Evolutionary conservation across 2,888 invertebrate genomes (phyloP).

Genomic region (Metalampra italica): DNA sequence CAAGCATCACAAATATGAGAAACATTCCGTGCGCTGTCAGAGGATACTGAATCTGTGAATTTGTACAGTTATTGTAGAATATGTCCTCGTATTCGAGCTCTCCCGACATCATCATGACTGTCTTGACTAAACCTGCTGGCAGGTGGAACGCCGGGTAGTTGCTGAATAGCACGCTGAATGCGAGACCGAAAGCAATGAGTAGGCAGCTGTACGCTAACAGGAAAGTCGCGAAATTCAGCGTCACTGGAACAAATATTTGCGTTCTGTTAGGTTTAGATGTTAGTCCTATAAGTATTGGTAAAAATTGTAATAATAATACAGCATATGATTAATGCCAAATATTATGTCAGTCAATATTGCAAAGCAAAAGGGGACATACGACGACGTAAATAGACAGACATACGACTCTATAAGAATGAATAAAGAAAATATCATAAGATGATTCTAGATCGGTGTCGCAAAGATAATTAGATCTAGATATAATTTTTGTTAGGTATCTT

Average conservation of each 20-base stretch:
- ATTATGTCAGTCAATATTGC: no score
- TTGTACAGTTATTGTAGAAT: constrained; percentile 80
- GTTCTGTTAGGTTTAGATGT: no score
- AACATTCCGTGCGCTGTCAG: constrained; percentile 88
- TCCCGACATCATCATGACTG: constrained; percentile 93
- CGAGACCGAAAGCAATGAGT: constrained; percentile 87
- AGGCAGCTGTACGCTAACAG: constrained; percentile 89
- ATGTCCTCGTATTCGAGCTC: constrained; percentile 92
- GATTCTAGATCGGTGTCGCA: no score
- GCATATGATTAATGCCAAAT: no score
- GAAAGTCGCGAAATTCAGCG: constrained; percentile 90
- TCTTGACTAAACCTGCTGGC: constrained; percentile 83
- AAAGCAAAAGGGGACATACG: no score
- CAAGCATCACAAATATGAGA: constrained; percentile 85
- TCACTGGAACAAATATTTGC: constrained; percentile 70
- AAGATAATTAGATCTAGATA: no score
- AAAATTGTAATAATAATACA: no score
- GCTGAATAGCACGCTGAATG: constrained; percentile 89
- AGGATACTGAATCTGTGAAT: constrained; percentile 79
- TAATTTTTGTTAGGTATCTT: no score
- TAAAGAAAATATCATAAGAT: no score
- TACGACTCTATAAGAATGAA: no score
- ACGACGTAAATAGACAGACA: no score
- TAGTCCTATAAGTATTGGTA: no score
- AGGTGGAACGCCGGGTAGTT: constrained; percentile 86